These are phyloP conservation scores for Empis livida DNA, from an alignment of 2,888 invertebrate species.

Conservation along the genomic window DNA sequence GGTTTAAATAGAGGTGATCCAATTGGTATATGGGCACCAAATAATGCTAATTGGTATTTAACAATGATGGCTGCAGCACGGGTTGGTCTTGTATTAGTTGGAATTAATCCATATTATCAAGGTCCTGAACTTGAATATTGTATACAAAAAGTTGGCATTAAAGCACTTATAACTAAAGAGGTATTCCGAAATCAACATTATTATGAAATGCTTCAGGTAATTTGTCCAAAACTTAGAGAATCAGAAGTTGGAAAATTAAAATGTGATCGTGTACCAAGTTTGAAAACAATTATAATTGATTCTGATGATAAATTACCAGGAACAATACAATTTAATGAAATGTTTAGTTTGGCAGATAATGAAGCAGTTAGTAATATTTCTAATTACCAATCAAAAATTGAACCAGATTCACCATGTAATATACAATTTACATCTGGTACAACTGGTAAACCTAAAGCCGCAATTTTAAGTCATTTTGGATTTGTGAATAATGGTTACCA, in stretches of 20 bases:
- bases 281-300: conserved; percentile 42
- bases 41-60: conserved; percentile 57
- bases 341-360: conserved; percentile 23
- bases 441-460: conserved; percentile 58
- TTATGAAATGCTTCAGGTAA: conserved; percentile 42
- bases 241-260: conserved; percentile 34
- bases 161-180: conserved; percentile 47
- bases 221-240: conserved; percentile 40
- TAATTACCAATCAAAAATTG: conserved; percentile 38
- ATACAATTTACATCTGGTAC: conserved; percentile 72
- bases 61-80: conserved; percentile 52
- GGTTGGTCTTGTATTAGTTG: conserved; percentile 55
- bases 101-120: conserved; percentile 59
- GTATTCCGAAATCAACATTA: conserved; percentile 49
- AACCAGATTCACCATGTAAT: conserved; percentile 52
- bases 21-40: conserved; percentile 64
- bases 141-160: conserved; percentile 50
- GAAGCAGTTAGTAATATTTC: conserved; percentile 8
- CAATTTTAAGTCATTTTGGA: conserved; percentile 51
- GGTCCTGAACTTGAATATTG: conserved; percentile 52
- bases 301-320: conserved; percentile 37
- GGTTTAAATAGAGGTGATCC: conserved; percentile 56
- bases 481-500: conserved; percentile 58
- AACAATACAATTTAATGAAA: conserved; percentile 27
- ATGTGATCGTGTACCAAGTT: conserved; percentile 30